Evolutionary conservation across 2,888 invertebrate genomes (phyloP).

Genomic region (Stenolophus ochropezus): DNA sequence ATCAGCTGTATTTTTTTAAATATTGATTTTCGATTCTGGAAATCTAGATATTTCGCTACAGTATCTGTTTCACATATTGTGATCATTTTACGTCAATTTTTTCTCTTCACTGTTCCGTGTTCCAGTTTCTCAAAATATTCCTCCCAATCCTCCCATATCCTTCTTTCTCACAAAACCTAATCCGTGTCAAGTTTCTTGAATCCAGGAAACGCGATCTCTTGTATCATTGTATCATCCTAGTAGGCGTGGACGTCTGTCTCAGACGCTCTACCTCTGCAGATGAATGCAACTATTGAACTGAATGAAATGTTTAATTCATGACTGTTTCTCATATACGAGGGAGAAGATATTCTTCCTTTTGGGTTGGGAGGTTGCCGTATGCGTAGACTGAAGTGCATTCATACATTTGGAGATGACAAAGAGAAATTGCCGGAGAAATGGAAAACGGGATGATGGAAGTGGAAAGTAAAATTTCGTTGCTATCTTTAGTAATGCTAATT

Average conservation of each 20-base stretch:
- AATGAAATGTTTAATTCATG: slow-evolving; percentile 39
- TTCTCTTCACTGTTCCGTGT: neutral
- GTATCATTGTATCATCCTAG: slow-evolving; percentile 9
- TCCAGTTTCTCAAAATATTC: neutral
- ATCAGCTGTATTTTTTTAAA: no score
- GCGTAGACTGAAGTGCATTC: neutral
- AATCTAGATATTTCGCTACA: no score
- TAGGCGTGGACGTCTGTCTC: slow-evolving; percentile 1
- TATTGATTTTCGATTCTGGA: no score
- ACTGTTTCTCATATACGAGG: neutral
- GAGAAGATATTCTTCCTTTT: no score
- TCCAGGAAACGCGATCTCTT: neutral
- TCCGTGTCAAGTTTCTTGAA: neutral
- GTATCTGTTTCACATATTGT: no score
- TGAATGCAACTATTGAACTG: slow-evolving; percentile 27
- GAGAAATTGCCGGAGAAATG: slow-evolving; percentile 8
- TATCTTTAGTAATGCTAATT: no score
- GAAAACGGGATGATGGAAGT: neutral
- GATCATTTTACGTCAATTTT: no score
- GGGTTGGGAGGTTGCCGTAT: no score
- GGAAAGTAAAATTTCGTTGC: no score
- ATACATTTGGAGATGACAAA: neutral
- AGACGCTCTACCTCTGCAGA: neutral
- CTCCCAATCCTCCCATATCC: neutral
- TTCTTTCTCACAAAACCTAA: neutral